Evolutionary conservation across 1,140 invertebrate genomes (phyloP), one percentile per base, ranked within the genome.

Genomic region (Meloidogyne floridensis): DNA sequence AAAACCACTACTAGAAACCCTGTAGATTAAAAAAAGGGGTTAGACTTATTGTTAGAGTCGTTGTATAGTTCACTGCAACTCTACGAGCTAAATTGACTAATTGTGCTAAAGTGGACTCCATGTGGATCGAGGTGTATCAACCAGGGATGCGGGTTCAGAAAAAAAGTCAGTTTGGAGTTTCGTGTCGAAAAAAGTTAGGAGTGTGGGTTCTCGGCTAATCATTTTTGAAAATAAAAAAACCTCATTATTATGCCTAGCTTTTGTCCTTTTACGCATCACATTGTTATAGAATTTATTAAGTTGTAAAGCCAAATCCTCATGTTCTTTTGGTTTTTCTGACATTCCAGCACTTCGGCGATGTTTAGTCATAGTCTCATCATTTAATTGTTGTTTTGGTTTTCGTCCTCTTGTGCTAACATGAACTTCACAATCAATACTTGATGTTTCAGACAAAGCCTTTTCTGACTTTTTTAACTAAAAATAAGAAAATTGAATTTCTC

Each of bases 381-480:
- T n/a, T 6, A 18, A 6, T 65, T 65, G 4, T n/a, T n/a, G 15
- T n/a, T 65, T 65, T n/a, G 59, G n/a, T 8, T 65, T 65, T 65
- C 59, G 59, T 65, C n/a, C 59, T 65, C n/a, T 65, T n/a, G n/a
- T 65, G 4, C n/a, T 65, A 18, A 65, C 7, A 65, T n/a, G n/a
- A 65, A 65, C 59, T 7, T 65, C 59, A 65, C 59, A 65, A 65
- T 65, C 59, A 65, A 65, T 4, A 11, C n/a, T 65, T n/a, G 59
- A 65, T 6, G 15, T 18, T 8, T 65, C 59, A 65, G 59, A 65
- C 5, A 65, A 65, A n/a, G 77, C 77, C n/a, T 32, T 78, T 42
- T 79, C n/a, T 18, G 77, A 32, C 54, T n/a, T 42, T 80, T 65
- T 80, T 13, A 42, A 32, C 56, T 43, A 10, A 54, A 47, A 80